Evolutionary conservation across 2,797 vertebrate species (phyloP), one percentile per base, ranked within the genome.

Genomic region (Mionectes olivaceus): DNA sequence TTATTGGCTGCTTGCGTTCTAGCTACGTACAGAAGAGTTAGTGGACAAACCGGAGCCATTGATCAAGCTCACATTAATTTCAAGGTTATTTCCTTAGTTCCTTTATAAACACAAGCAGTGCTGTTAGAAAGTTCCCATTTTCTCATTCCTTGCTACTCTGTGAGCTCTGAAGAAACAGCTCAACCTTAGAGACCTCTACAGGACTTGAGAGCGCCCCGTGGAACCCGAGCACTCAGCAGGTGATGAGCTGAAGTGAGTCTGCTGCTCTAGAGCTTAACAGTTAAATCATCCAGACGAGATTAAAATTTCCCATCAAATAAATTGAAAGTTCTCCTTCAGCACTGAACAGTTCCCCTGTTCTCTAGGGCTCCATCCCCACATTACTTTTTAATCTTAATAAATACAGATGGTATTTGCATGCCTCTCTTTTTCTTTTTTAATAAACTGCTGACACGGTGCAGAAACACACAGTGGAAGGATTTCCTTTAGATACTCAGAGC

Each of bases 261-360:
- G 1, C 4, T 77, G 65, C 77, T 83, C 73, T 71, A 43, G 46
- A 91, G 30, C 25, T 91, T 65, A 77, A 53, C 44, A n/a, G 44
- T 56, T 84, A 93, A 63, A 91, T 61, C 47, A 89, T 25, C n/a
- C 77, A 82, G 49, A 92, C 82, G 1, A 76, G 65, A 86, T 73
- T 77, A 89, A 84, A 65, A 77, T 49, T 64, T 70, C 70, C 70
- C 55, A 78, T n/a, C 60, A 78, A 56, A 57, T 41, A 78, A 82
- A 94, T 24, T 24, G 25, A 23, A 94, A 93, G 43, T 55, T 92
- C 79, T 88, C 65, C 79, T 91, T 85, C 65, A 93, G 80, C 70
- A 81, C 43, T 17, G 52, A 87, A 89, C 6, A 11, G 64, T 64
- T 91, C 75, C 61, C 12, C 23, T 75, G 83, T 27, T 33, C 59